Conservation (phyloP, 2,888 invertebrate species). For the Chrysolina americana region DNA sequence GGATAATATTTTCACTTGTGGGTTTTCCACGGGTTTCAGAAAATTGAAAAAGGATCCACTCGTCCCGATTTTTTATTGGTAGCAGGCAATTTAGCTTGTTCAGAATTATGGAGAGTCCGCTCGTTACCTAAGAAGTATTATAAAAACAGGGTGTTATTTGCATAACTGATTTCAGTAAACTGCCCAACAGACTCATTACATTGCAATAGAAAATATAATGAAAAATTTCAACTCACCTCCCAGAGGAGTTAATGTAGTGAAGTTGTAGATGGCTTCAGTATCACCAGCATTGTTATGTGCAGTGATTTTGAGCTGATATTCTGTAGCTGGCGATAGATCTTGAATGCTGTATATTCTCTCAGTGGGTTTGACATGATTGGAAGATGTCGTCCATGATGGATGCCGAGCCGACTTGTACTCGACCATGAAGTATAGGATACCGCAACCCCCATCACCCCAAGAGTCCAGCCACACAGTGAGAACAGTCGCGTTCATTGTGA, state of each 20-base stretch:
- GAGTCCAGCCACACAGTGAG: constrained; percentile 89
- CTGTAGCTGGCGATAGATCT: constrained; percentile 83
- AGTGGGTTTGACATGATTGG: constrained; percentile 85
- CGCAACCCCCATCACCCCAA: constrained; percentile 92
- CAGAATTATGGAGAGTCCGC: too few species aligned
- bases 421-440: constrained; percentile 87
- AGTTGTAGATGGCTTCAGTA: constrained; percentile 86
- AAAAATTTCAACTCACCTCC: constrained; percentile 80
- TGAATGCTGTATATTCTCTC: constrained; percentile 87
- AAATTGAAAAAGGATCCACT: too few species aligned
- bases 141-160: too few species aligned
- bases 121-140: too few species aligned
- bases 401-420: constrained; percentile 81
- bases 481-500: constrained; percentile 88
- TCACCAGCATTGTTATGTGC: constrained; percentile 92
- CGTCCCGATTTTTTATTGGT: too few species aligned
- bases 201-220: neutral
- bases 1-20: too few species aligned
- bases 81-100: too few species aligned
- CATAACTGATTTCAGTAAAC: neutral
- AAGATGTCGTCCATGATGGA: constrained; percentile 83
- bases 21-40: too few species aligned
- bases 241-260: constrained; percentile 84
- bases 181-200: neutral
- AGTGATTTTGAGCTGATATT: constrained; percentile 81